Conservation (phyloP, 2,113 vertebrate species). For the Gadus chalcogrammus region DNA sequence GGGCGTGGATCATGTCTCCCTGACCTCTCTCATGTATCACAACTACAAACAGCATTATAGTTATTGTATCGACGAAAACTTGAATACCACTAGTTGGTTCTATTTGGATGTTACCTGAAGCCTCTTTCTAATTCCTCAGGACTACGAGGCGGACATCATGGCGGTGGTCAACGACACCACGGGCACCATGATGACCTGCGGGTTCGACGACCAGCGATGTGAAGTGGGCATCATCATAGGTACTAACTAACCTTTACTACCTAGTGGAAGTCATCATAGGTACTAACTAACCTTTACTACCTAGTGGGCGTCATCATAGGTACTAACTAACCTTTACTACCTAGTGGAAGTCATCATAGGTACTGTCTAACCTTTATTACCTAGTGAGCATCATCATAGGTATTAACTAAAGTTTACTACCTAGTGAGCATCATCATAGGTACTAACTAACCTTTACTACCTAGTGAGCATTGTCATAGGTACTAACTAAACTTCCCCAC, state of each 20-base stretch:
- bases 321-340: background rate
- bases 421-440: conserved; percentile 86
- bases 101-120: too few species aligned
- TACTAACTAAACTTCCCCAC: too few species aligned
- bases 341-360: conserved; percentile 94
- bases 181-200: conserved; percentile 99
- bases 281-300: background rate
- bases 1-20: background rate
- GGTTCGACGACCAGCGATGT: conserved; percentile 94
- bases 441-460: too few species aligned
- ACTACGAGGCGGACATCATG: conserved; percentile 95
- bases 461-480: conserved; percentile 86
- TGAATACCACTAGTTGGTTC: too few species aligned
- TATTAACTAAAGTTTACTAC: too few species aligned
- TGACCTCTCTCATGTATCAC: background rate
- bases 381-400: background rate
- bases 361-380: conserved; percentile 53
- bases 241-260: conserved; percentile 53
- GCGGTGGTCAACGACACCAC: conserved; percentile 96
- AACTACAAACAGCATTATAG: too few species aligned
- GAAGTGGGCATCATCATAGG: conserved; percentile 98
- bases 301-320: background rate
- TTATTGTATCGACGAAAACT: too few species aligned
- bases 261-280: background rate
- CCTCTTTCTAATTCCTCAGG: conserved; percentile 64